Evolutionary conservation across 2,113 vertebrate species (phyloP), one percentile per base, ranked within the genome.

Genomic region (Anser brachyrhynchus): DNA sequence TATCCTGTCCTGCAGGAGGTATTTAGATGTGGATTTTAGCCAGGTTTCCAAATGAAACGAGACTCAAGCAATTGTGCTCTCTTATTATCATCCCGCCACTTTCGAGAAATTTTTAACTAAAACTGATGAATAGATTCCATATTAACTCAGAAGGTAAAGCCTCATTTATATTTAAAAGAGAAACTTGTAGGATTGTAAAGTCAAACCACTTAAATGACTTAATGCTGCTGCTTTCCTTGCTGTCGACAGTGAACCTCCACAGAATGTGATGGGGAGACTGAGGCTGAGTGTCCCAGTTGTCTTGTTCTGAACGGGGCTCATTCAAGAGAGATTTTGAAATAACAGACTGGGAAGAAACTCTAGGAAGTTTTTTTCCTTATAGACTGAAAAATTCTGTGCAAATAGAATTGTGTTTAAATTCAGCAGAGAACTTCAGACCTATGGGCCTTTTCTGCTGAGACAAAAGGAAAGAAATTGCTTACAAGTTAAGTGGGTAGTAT

Each of bases 1-100:
- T 88, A 62, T 81, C 76, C 70, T 44, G 80, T 82, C 77, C 88
- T 84, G 80, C 93, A 79, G 80, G 39, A 75, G 39, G 52, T 89
- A 69, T 89, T 95, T 89, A 6, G 74, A 78, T 91, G 92, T 35
- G 94, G 84, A 91, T 95, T 95, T 89, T 93, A 84, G 44, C 70
- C 81, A 87, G 70, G 18, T 89, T 95, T 95, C 66, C 54, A 84
- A 73, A 65, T 49, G 66, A 61, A 89, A 72, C 12, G 41, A 66
- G 28, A 28, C 13, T 33, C 65, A 35, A 79, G 39, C 43, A 75
- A 2, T 65, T 89, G 33, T 77, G 31, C 64, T 81, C 35, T 64
- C 29, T 65, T 58, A 4, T 3, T 93, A 77, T 84, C 46, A 87
- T 52, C 61, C 57, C 89, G 73, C 39, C 11, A 5, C 65, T 90